Base-by-base conservation (phyloP, 2,113 vertebrate species). In the Prolemur simus region DNA sequence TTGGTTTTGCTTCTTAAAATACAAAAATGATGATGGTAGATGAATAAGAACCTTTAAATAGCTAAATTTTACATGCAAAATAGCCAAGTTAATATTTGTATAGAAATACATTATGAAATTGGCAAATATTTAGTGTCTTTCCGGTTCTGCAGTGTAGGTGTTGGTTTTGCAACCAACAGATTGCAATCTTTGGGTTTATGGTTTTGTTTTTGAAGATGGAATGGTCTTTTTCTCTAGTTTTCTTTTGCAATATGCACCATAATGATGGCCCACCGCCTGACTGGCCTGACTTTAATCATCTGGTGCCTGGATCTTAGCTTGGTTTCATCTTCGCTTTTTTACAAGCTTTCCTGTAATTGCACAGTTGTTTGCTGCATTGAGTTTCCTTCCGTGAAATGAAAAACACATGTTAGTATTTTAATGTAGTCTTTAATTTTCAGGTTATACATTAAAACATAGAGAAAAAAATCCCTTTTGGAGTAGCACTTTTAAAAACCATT, bases 221-320 rank as follows among this genome's bases (percentile, higher is more conserved):
- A 94, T 97, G 91, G 94, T 96, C 95, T 54, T 71, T 96, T 97
- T 98, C 97, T 98, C 64, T 80, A 95, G 98, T 97, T 98, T 98
- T 98, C 98, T 69, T 74, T 96, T 97, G 94, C 83, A 97, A 80
- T 98, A 97, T 98, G 97, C 96, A 96, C 97, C 94, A 66, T 98
- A 97, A 98, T 94, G 97, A 97, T 93, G 71, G 97, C 89, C 97
- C 96, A 96, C 98, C 98, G 97, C 98, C 98, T 98, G 97, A 98
- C 97, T 97, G 96, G 95, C 89, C 97, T 98, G 98, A 96, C 98
- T 98, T 98, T 98, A 98, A 97, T 98, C 97, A 96, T 97, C 37
- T 76, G 94, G 95, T 97, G 97, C 96, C 94, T 97, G 96, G 81
- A 89, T 98, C 89, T 97, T 95, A 94, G 88, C 73, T 14, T 83